Base-by-base conservation (phyloP, 1,140 invertebrate genomes). In the Planococcus citri region DNA sequence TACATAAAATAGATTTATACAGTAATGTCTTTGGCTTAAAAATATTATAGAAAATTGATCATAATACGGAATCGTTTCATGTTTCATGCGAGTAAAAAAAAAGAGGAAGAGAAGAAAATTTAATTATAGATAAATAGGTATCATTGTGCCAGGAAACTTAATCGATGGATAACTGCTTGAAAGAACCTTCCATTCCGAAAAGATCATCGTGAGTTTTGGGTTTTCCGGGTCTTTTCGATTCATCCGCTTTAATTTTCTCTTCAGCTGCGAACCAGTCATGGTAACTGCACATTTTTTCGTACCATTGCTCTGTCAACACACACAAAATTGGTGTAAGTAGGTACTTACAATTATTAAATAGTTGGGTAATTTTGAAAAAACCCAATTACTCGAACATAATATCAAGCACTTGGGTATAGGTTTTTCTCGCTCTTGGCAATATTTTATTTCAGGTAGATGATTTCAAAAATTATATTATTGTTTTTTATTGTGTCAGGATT, bases 141-240 rank as follows among this genome's bases (percentile, higher is more conserved):
- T 51, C 41, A 51, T 51, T 9, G n/a, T 17, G 41, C 10, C 17
- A n/a, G n/a, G 41, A 24, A 24, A 64, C 21, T 74, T 38, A 91
- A 79, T 91, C 89, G 72, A 92, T 90, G 29, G 82, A 77, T 8
- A 91, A 77, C 78, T 92, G 87, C 74, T 88, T 82, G 78, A 91
- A 91, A 25, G 88, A 89, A 57, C 89, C 90, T 72, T 91, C 89
- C 73, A 91, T 82, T 27, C 89, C 90, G 72, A 91, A 91, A 0
- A 92, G 77, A 75, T 91, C 88, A 73, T 90, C 87, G 70, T 86
- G 84, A 68, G 88, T 90, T 74, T 88, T 91, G 41, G 89, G 88
- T 75, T 86, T 86, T 33, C 87, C 90, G 0, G 86, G 86, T 73
- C 90, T 81, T 69, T 88, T 83, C 0, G 82, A 80, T 76, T 91